Percentiles rank a stretch among this genome's conserved stretches.
phyloP scores from a whole-genome alignment of 1,140 invertebrate genomes.

The Conus ventricosus region DNA sequence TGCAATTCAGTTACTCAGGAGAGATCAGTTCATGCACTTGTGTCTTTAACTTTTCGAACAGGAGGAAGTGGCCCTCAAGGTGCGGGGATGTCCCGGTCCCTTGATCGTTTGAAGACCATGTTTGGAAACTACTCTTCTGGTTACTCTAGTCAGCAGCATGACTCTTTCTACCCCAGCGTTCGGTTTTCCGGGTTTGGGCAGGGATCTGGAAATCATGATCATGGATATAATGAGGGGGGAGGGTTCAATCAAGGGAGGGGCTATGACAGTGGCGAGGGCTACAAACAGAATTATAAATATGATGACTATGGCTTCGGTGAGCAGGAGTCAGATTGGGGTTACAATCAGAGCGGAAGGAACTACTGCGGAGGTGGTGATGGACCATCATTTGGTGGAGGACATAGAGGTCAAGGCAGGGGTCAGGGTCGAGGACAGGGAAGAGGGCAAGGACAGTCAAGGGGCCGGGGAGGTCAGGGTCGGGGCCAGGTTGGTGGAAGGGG shows the following conservation, averaged over 20 bases:
- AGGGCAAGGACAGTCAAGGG: slow-evolving; percentile 3
- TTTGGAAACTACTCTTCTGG: neutral
- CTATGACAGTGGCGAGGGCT: neutral
- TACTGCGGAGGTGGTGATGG: neutral
- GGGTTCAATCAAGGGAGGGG: neutral
- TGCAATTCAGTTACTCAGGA: too few relatives aligned
- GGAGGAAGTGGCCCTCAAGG: too few relatives aligned
- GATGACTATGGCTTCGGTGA: neutral
- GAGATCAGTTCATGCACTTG: too few relatives aligned
- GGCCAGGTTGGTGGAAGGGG: neutral
- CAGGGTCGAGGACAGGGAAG: slow-evolving; percentile 10
- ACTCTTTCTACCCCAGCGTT: neutral
- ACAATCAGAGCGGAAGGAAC: neutral
- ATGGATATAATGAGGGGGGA: neutral
- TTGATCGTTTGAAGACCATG: neutral
- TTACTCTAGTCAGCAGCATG: neutral
- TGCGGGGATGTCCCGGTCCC: neutral
- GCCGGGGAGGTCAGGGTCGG: neutral
- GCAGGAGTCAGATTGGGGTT: neutral
- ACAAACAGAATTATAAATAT: neutral
- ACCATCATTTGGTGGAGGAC: neutral
- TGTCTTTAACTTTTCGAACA: neutral
- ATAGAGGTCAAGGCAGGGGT: slow-evolving; percentile 1
- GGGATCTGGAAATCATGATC: neutral
- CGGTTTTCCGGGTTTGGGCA: neutral